Evolutionary conservation across 2,888 invertebrate genomes (phyloP).

Genomic region (Rhynchonema sp.): DNA sequence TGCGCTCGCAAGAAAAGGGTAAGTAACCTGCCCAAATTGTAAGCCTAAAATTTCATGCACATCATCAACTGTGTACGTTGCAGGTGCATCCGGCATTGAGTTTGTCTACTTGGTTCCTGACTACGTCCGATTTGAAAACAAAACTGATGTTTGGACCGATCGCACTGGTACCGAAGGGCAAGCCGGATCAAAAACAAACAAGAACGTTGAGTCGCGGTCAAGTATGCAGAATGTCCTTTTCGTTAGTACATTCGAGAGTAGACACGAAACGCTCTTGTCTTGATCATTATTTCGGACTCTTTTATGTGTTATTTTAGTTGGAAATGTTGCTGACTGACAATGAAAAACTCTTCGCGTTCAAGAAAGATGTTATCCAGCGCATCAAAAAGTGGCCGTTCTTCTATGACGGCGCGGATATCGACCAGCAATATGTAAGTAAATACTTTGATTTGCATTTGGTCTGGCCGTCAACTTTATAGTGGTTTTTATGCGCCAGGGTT

Average conservation of each 20-base stretch:
- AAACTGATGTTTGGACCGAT: conserved; percentile 5
- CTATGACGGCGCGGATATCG: conserved; percentile 6
- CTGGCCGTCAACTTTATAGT: too few relatives aligned
- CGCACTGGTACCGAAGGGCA: background rate
- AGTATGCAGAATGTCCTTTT: conserved; percentile 4
- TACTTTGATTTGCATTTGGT: too few relatives aligned
- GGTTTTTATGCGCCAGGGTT: too few relatives aligned
- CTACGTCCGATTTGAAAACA: conserved; percentile 5
- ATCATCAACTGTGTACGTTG: too few relatives aligned
- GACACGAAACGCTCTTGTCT: too few relatives aligned
- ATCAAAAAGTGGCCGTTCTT: conserved; percentile 13
- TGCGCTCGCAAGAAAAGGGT: conserved; percentile 4
- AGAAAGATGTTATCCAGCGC: conserved; percentile 12
- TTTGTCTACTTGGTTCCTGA: conserved; percentile 6
- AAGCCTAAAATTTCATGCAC: too few relatives aligned
- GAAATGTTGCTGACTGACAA: conserved; percentile 4
- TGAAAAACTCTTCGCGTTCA: conserved; percentile 12
- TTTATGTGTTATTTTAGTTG: background rate
- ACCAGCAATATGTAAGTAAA: background rate
- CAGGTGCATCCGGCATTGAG: conserved; percentile 2
- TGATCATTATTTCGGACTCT: too few relatives aligned
- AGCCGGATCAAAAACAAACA: background rate
- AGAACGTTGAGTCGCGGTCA: background rate
- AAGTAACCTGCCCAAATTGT: too few relatives aligned
- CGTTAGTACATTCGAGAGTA: too few relatives aligned